These are phyloP conservation scores for Catostomus latipinnis DNA, from an alignment of 2,797 vertebrate species.

Conservation along the genomic window DNA sequence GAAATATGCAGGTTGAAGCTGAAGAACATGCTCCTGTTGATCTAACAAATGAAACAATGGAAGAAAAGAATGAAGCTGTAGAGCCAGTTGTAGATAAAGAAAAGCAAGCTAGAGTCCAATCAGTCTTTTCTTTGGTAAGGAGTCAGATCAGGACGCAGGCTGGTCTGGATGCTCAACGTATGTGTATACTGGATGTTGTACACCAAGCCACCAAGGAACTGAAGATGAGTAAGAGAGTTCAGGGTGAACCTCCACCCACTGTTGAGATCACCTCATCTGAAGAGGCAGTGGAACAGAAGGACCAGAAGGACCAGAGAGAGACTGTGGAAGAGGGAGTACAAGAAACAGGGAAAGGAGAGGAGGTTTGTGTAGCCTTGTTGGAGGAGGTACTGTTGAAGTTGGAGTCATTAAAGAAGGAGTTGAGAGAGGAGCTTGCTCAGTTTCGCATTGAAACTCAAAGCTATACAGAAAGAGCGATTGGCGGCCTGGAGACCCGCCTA, in stretches of 20 bases:
- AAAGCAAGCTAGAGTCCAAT: conserved; percentile 53
- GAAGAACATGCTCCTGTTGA: conserved; percentile 41
- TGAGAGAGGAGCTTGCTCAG: conserved; percentile 75
- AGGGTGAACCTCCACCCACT: background rate
- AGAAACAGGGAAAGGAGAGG: conserved; percentile 45
- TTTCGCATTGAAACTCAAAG: conserved; percentile 75
- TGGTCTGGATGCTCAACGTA: conserved; percentile 54
- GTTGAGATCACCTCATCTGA: conserved; percentile 33
- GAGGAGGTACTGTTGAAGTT: conserved; percentile 67
- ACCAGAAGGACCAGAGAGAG: conserved; percentile 40
- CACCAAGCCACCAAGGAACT: conserved; percentile 69
- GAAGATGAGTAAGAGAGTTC: conserved; percentile 32
- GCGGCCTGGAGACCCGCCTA: conserved; percentile 65
- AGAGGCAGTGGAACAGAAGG: conserved; percentile 53
- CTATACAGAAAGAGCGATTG: conserved; percentile 70
- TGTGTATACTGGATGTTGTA: conserved; percentile 72
- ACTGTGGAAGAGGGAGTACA: conserved; percentile 29
- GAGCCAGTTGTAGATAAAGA: conserved; percentile 54
- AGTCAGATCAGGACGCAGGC: conserved; percentile 77
- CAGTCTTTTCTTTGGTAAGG: conserved; percentile 78
- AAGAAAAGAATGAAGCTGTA: conserved; percentile 43
- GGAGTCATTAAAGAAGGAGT: conserved; percentile 74
- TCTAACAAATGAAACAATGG: conserved; percentile 23
- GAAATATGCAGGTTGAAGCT: conserved; percentile 30
- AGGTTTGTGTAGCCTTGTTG: conserved; percentile 40